Conservation (phyloP, 1,140 invertebrate genomes). For the Trichomalopsis sarcophagae region DNA sequence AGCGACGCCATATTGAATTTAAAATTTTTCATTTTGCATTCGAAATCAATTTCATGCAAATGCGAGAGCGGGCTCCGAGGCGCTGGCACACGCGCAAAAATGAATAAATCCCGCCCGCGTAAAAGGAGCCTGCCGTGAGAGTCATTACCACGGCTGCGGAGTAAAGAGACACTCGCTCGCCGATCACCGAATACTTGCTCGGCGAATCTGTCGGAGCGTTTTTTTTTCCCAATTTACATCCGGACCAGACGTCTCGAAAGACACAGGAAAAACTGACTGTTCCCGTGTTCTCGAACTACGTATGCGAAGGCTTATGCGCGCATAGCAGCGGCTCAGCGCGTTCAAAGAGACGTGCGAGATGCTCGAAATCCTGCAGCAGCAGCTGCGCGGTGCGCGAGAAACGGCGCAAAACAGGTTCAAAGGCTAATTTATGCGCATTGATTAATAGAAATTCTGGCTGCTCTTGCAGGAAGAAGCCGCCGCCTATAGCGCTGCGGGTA, state of each 20-base stretch:
- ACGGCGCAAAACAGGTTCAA: constrained; percentile 26
- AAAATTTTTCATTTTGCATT: constrained; percentile 35
- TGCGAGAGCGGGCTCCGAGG: background rate
- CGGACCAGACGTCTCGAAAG: too few relatives aligned
- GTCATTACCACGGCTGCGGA: background rate
- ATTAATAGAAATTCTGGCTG: constrained; percentile 39
- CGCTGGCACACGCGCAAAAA: background rate
- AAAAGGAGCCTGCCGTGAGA: background rate
- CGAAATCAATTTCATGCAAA: constrained; percentile 44
- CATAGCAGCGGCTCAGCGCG: background rate
- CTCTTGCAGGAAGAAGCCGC: background rate
- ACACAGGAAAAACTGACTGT: too few relatives aligned
- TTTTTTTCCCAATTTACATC: too few relatives aligned
- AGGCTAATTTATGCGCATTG: constrained; percentile 41
- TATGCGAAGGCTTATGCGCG: background rate
- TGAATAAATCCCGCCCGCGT: background rate
- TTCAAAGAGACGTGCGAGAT: constrained; percentile 8
- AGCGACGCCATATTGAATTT: constrained; percentile 14
- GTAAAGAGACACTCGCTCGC: background rate
- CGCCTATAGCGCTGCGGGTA: background rate
- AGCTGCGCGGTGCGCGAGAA: background rate
- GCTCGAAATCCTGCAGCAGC: constrained; percentile 9
- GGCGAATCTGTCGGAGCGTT: too few relatives aligned
- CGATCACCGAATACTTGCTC: background rate
- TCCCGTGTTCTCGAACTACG: too few relatives aligned